Evolutionary conservation across 2,113 vertebrate species (phyloP).

Genomic region (Myxocyprinus asiaticus): DNA sequence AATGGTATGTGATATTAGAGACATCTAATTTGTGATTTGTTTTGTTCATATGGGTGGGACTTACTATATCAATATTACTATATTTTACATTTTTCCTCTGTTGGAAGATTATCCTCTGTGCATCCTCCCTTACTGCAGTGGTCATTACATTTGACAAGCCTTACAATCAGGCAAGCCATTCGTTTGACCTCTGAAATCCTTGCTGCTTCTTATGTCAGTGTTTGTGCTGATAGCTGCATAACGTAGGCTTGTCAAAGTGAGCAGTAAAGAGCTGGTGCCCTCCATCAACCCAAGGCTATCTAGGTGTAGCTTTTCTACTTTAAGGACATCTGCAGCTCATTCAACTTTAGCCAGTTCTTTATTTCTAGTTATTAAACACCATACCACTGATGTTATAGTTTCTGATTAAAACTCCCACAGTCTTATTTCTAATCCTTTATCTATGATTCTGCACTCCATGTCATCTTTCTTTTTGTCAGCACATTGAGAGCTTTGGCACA

Average conservation of each 20-base stretch:
- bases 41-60: too few species aligned
- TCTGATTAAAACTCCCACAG: slow-evolving; percentile 9
- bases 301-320: too few species aligned
- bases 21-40: neutral
- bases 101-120: slow-evolving; percentile 44
- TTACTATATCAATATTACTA: neutral
- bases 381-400: neutral
- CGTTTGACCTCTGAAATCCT: slow-evolving; percentile 61
- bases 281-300: neutral
- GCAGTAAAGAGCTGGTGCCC: slow-evolving; percentile 28
- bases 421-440: slow-evolving; percentile 22
- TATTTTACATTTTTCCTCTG: slow-evolving; percentile 37
- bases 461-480: slow-evolving; percentile 29
- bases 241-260: slow-evolving; percentile 44
- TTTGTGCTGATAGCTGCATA: slow-evolving; percentile 61
- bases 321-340: slow-evolving; percentile 53
- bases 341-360: slow-evolving; percentile 4
- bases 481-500: slow-evolving; percentile 21
- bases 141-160: slow-evolving; percentile 54
- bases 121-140: slow-evolving; percentile 52
- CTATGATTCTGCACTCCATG: slow-evolving; percentile 30
- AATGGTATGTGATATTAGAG: neutral
- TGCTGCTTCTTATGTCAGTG: slow-evolving; percentile 48
- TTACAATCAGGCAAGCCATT: slow-evolving; percentile 32
- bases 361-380: slow-evolving; percentile 5